Evolutionary conservation across 1,140 invertebrate species (phyloP).

Genomic region (Drosophila nebulosa): DNA sequence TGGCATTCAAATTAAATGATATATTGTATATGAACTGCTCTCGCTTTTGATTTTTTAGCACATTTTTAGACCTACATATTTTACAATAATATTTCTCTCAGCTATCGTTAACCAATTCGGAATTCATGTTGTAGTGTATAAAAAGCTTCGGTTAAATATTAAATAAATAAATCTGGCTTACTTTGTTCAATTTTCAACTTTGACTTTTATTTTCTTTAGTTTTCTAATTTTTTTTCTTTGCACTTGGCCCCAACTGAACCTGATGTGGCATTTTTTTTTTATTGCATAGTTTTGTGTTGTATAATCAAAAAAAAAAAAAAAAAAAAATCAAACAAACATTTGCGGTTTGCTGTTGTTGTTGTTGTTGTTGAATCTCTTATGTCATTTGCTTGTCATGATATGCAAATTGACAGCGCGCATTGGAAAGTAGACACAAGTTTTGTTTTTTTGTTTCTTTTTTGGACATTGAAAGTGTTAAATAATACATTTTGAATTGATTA

Average conservation of each 20-base stretch:
- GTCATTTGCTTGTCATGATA: background rate
- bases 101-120: too few relatives aligned
- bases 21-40: too few relatives aligned
- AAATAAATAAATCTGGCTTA: background rate
- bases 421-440: background rate
- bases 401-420: background rate
- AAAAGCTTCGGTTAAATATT: too few relatives aligned
- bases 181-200: background rate
- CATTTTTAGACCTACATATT: too few relatives aligned
- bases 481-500: constrained; percentile 13
- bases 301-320: background rate
- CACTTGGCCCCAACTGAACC: background rate
- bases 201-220: background rate
- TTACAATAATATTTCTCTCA: too few relatives aligned
- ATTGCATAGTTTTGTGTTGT: background rate
- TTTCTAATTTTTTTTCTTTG: background rate
- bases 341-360: background rate
- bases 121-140: too few relatives aligned
- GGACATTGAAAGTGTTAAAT: constrained; percentile 14
- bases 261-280: background rate
- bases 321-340: background rate
- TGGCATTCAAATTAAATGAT: too few relatives aligned
- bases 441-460: too few relatives aligned
- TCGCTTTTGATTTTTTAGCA: too few relatives aligned
- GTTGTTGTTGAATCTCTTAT: background rate